Evolutionary conservation across 2,113 vertebrate genomes (phyloP).

Genomic region (Pachyramphus minor): DNA sequence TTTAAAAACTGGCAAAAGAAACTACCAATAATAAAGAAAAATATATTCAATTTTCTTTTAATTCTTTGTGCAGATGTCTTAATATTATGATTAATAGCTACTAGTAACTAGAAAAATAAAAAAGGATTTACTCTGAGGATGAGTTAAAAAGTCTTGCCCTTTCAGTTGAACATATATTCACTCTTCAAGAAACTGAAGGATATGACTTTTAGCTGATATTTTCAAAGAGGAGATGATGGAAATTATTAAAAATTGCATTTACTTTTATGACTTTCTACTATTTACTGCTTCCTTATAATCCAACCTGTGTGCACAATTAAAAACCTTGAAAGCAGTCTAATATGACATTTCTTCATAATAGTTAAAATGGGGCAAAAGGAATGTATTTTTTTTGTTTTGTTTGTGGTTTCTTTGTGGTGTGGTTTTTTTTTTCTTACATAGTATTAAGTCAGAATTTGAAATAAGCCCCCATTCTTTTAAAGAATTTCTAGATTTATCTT

Average conservation of each 20-base stretch:
- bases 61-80: not conserved
- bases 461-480: not conserved
- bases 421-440: not conserved
- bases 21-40: not conserved
- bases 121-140: not conserved
- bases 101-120: not conserved
- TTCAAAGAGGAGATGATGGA: not conserved
- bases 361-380: rapidly evolving
- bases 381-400: not conserved
- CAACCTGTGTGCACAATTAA: not conserved
- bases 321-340: not conserved
- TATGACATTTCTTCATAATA: not conserved
- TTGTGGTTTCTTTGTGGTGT: not conserved
- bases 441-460: not conserved
- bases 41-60: not conserved
- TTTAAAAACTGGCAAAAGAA: not conserved
- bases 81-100: not conserved
- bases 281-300: not conserved
- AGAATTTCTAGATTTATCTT: not conserved
- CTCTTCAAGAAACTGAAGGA: not conserved
- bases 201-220: not conserved
- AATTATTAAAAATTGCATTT: not conserved
- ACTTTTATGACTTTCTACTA: not conserved
- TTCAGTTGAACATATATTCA: not conserved
- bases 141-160: not conserved